Evolutionary conservation across 2,888 invertebrate species (phyloP), one percentile per base, ranked within the genome.

Genomic region (Macrophya alboannulata): DNA sequence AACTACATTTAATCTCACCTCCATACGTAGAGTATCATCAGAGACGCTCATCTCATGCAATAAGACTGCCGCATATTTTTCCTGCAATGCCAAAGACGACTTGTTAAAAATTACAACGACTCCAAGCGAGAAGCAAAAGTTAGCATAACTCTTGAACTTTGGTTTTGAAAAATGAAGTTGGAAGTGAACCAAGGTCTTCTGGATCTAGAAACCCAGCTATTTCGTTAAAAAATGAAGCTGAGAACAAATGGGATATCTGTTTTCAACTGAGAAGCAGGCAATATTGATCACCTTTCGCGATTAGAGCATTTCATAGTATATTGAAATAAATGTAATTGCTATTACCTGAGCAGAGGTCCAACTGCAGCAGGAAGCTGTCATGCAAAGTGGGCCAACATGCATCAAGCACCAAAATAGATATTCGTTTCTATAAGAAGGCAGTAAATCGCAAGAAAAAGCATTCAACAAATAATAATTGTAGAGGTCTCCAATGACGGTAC

Each of bases 301-400:
- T 31, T 31, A 31, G 3, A 31, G 31, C 3, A 31, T 31, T 31
- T n/a, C n/a, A 31, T 31, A 31, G 31, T 31, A 31, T 3, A 31
- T 31, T 31, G 31, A 31, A 31, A 31, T 25, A 25, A 62, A 25
- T 62, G 25, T 62, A 1, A 12, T 62, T 62, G n/a, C 12, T 62
- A 62, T 62, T 81, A 81, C 81, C 81, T 81, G 62, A 81, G 25
- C 25, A n/a, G 25, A 43, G 15, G 81, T 81, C 21, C 81, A 62
- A 81, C 81, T 62, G 40, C 81, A 59, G 81, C 62, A 43, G 62
- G 25, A 81, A 3, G 62, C 62, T 1, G 81, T 37, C 5, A 59
- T 31, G 62, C 40, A 81, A 43, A 59, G 40, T 12, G 81, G 62
- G 3, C 43, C 59, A 62, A 62, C 6, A 9, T 62, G 25, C 1